Evolutionary conservation across 2,113 vertebrate species (phyloP), one percentile per base, ranked within the genome.

Genomic region (Mustela nigripes): DNA sequence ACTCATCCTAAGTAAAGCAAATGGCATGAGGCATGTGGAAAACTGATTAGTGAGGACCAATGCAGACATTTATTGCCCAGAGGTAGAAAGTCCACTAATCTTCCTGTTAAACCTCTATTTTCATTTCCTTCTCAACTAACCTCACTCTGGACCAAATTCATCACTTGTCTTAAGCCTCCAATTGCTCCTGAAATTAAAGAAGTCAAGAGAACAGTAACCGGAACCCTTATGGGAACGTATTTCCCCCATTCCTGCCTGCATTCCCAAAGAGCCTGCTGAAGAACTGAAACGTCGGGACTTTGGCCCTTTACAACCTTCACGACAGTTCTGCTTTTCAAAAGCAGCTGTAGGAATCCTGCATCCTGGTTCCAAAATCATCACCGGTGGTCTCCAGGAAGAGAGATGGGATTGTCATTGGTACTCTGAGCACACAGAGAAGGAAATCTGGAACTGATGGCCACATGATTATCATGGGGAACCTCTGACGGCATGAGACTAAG

Each of bases 111-210:
- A 94, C 83, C 86, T 95, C 95, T 97, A 69, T 96, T 97, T 98
- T 97, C 93, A 98, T 97, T 98, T 98, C 91, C 91, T 97, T 98
- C 93, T 98, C 97, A 98, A 97, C 97, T 96, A 97, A 97, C 91
- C 94, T 96, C 74, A 93, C 89, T 83, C 92, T 94, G 89, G 93
- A 97, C 94, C 96, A 97, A 98, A 98, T 98, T 95, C 91, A 97
- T 98, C 97, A 97, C 94, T 78, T 97, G 96, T 96, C 95, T 83
- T 63, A 89, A 79, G 65, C 67, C 86, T 94, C 85, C 84, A 95
- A 92, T 71, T 86, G 62, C 93, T 86, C 82, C 80, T 89, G 67
- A 96, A 97, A 97, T 94, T 86, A 95, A 97, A 89, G 81, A 97
- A 91, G 56, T 80, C 78, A 76, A 89, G 80, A 39, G 62, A 93